Evolutionary conservation across 2,113 vertebrate species (phyloP).

Genomic region (Nesogale talazaci): DNA sequence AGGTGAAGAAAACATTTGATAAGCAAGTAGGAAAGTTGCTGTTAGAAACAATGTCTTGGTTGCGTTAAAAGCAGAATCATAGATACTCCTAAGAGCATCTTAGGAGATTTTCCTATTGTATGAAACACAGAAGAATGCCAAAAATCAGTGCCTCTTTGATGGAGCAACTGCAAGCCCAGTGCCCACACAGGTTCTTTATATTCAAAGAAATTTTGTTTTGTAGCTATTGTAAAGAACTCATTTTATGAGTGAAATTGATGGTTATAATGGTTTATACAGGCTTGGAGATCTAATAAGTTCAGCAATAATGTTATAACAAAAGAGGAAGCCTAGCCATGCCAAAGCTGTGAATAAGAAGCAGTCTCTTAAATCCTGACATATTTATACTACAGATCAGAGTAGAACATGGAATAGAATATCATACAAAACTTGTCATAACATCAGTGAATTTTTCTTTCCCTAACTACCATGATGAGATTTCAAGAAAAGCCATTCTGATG

Average conservation of each 20-base stretch:
- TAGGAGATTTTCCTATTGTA: background rate
- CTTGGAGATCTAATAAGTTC: constrained; percentile 3
- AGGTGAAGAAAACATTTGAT: background rate
- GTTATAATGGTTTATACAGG: background rate
- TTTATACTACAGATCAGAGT: constrained; percentile 38
- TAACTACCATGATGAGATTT: constrained; percentile 54
- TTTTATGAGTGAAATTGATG: background rate
- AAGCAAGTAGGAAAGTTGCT: background rate
- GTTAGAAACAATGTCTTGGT: background rate
- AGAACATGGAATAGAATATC: constrained; percentile 37
- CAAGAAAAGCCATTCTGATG: constrained; percentile 56
- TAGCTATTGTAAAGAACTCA: constrained; percentile 24
- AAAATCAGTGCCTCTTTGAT: background rate
- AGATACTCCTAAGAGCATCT: background rate
- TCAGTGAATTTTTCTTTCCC: constrained; percentile 55
- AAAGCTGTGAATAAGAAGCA: background rate
- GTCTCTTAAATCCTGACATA: constrained; percentile 46
- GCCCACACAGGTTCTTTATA: background rate
- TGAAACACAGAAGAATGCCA: background rate
- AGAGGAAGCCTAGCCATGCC: background rate
- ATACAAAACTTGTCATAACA: constrained; percentile 21
- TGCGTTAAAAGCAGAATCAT: background rate
- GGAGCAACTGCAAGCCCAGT: background rate
- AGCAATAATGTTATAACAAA: constrained; percentile 24
- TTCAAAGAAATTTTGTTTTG: constrained; percentile 19